Conservation (phyloP, 2,888 invertebrate species). For the Ptychoptera contaminata region DNA sequence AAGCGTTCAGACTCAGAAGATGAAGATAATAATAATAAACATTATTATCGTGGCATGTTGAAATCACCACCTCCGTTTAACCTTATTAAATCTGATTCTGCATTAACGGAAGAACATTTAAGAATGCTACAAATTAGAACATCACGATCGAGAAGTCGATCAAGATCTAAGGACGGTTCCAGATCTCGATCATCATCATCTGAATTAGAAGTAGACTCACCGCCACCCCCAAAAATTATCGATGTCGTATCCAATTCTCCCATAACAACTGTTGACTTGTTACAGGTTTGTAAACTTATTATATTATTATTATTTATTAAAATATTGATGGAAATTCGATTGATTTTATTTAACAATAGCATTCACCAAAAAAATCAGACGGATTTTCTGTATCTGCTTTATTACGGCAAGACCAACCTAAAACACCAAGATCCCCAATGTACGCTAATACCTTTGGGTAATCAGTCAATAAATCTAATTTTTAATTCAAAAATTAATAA, state of each 20-base stretch:
- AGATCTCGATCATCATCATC: slow-evolving; percentile 45
- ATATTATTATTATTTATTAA: too few relatives aligned
- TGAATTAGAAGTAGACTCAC: slow-evolving; percentile 62
- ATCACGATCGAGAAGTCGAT: slow-evolving; percentile 24
- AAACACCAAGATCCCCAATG: slow-evolving; percentile 32
- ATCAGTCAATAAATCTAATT: too few relatives aligned
- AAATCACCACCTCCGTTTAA: slow-evolving; percentile 1
- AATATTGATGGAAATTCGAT: too few relatives aligned
- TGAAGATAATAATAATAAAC: slow-evolving; percentile 37
- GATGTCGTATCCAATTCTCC: slow-evolving; percentile 22
- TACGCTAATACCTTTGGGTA: too few relatives aligned
- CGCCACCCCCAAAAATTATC: slow-evolving; percentile 36
- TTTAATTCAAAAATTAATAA: too few relatives aligned
- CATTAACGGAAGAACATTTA: too few relatives aligned
- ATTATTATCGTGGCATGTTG: slow-evolving; percentile 22
- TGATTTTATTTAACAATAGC: too few relatives aligned
- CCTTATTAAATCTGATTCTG: too few relatives aligned
- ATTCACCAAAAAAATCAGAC: slow-evolving; percentile 50
- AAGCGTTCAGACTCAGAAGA: slow-evolving; percentile 42
- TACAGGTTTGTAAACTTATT: too few relatives aligned
- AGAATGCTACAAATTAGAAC: slow-evolving; percentile 4
- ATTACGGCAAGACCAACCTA: slow-evolving; percentile 60
- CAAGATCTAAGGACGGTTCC: slow-evolving; percentile 19
- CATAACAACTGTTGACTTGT: slow-evolving; percentile 17
- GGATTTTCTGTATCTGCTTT: slow-evolving; percentile 72